Conservation (phyloP, 2,113 vertebrate genomes). For the Amphiprion percula region DNA sequence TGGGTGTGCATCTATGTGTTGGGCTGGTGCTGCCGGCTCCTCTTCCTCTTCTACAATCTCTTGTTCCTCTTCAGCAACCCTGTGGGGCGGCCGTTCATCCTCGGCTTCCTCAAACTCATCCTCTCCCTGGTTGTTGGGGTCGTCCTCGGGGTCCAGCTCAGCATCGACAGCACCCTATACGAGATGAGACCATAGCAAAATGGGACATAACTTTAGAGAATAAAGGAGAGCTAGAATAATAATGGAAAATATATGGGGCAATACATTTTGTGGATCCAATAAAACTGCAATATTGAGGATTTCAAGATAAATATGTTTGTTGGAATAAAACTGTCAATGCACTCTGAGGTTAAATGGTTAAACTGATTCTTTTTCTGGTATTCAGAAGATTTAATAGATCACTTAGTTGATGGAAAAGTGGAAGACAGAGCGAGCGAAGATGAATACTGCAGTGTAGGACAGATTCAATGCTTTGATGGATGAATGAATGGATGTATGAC, state of each 20-base stretch:
- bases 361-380: slow-evolving; percentile 18
- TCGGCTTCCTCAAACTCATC: slow-evolving; percentile 98
- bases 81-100: slow-evolving; percentile 87
- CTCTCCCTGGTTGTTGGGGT: slow-evolving; percentile 98
- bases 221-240: no score
- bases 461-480: slow-evolving; percentile 23
- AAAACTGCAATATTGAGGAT: background rate
- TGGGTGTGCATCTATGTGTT: slow-evolving; percentile 70
- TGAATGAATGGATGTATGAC: slow-evolving; percentile 27
- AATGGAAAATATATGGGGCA: no score
- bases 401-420: slow-evolving; percentile 28
- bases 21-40: slow-evolving; percentile 51
- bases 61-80: slow-evolving; percentile 80
- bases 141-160: slow-evolving; percentile 94
- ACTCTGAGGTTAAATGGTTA: background rate
- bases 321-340: slow-evolving; percentile 18
- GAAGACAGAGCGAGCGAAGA: slow-evolving; percentile 3
- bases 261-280: background rate
- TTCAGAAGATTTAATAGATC: slow-evolving; percentile 26
- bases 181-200: background rate
- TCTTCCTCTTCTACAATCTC: slow-evolving; percentile 78
- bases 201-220: background rate
- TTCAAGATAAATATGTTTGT: background rate
- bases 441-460: background rate
- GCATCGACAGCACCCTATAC: slow-evolving; percentile 84